phyloP scores from a whole-genome alignment of 1,140 invertebrate genomes.

The Heterodera schachtii region DNA sequence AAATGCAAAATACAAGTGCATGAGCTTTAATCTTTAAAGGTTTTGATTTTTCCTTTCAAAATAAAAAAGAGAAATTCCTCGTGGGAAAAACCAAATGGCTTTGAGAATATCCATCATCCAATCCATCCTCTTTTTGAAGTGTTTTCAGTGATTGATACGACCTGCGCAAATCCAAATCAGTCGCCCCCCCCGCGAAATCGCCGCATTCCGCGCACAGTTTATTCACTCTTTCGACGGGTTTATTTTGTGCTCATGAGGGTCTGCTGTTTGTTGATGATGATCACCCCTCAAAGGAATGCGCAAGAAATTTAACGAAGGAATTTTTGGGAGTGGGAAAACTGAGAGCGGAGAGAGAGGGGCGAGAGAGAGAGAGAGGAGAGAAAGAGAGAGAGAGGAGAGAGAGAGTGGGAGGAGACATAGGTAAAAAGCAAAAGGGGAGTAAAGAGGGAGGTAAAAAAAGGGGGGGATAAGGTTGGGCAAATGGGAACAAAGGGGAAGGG shows the following conservation, averaged over 20 bases:
- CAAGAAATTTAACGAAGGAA: background rate
- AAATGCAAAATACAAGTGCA: too few species aligned
- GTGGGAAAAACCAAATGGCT: background rate
- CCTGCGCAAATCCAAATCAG: background rate
- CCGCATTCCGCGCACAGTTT: constrained; percentile 1
- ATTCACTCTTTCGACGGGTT: background rate
- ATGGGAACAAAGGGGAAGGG: too few species aligned
- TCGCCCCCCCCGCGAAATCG: too few species aligned
- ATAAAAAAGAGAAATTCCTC: background rate
- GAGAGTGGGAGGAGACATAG: too few species aligned
- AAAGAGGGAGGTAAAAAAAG: too few species aligned
- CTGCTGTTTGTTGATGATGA: background rate
- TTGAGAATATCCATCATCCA: background rate
- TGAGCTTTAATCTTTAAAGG: too few species aligned
- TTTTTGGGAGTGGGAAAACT: background rate
- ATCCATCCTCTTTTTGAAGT: background rate
- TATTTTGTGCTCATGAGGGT: background rate
- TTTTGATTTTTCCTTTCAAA: too few species aligned
- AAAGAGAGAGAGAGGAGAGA: background rate
- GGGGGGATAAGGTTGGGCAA: too few species aligned
- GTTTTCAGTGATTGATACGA: background rate
- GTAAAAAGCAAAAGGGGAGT: too few species aligned
- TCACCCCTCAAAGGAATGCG: background rate
- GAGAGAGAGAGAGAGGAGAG: background rate
- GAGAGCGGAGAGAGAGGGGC: background rate